Base-by-base conservation (phyloP, 2,888 invertebrate species). In the Agrochola circellaris region DNA sequence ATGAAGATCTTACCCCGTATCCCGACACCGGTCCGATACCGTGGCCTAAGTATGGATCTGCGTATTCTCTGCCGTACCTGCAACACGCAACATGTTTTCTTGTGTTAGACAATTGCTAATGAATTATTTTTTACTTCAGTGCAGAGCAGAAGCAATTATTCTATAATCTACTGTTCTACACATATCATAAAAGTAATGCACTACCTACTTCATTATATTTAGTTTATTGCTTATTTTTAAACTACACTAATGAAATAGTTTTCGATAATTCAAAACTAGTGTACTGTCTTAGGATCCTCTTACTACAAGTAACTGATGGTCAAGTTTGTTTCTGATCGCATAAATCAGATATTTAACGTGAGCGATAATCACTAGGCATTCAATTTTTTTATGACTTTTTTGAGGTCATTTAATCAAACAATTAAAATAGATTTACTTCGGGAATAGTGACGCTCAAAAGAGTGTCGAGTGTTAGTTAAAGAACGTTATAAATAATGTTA, bases 11-110 rank as follows among this genome's bases (percentile, higher is more conserved):
- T 97, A 99, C 99, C 98, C 99, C 99, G 96, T 99, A 99, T 93
- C 99, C 99, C 89, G 99, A 98, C 92, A 99, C 98, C 90, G 99
- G 99, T 93, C 99, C 99, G 95, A 99, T 99, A 87, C 99, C 98
- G 97, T 99, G 99, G 89, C 98, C 99, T 93, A 99, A 97, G 97
- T 99, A 99, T 80, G 99, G 99, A 96, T 99, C 99, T 90, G 99
- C 98, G 93, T 98, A 98, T 93, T 99, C 99, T 94, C 99, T 98
- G 91, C 98, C 98, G 94, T 99, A 99, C 89, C 98, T 98, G 95
- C 73, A 97, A 90, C 77, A 65, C 75, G 77, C 61, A 79, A 70
- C 34, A 60, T 42, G 70, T 45, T 23, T 38, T 65, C 9, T 38
- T 48, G 58, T 66, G 38, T 56, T 51, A 56, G 9, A 38, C 15